A percentile compares a stretch with the other conserved stretches of the same genome.
Conservation (phyloP, 2,888 invertebrate species). For the Acrocera orbiculus region DNA sequence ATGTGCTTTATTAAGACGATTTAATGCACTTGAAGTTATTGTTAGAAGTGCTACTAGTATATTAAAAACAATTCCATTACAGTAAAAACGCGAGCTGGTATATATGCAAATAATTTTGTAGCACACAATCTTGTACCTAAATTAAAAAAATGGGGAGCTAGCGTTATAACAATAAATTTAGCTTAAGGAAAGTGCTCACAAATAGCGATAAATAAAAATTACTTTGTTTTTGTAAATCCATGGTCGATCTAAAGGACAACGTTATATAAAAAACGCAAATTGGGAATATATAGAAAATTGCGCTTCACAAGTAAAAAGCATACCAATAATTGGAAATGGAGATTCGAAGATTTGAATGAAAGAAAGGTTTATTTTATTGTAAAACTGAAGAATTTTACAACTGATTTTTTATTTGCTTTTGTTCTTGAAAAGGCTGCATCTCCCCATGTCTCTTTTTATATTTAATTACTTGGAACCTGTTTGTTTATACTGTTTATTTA, state of each 20-base stretch:
- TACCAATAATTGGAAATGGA: slow-evolving; percentile 89
- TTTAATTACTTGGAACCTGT: slow-evolving; percentile 92
- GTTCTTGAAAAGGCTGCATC: slow-evolving; percentile 26
- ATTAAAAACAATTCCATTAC: slow-evolving; percentile 59
- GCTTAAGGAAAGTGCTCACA: too few relatives aligned
- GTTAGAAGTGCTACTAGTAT: slow-evolving; percentile 44
- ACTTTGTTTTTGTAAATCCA: slow-evolving; percentile 41
- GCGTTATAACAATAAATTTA: slow-evolving; percentile 54
- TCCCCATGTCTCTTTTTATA: slow-evolving; percentile 58
- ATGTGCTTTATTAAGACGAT: slow-evolving; percentile 27
- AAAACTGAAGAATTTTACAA: too few relatives aligned
- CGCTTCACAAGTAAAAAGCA: slow-evolving; percentile 41
- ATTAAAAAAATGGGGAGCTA: slow-evolving; percentile 68
- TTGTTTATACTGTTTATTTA: too few relatives aligned
- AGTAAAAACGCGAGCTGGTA: slow-evolving; percentile 84
- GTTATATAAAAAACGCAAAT: slow-evolving; percentile 83
- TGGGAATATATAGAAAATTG: slow-evolving; percentile 90
- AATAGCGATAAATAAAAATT: neutral
- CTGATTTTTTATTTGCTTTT: too few relatives aligned
- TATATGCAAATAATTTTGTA: slow-evolving; percentile 70
- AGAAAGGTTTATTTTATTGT: slow-evolving; percentile 32
- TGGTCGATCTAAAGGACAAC: slow-evolving; percentile 84
- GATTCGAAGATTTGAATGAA: slow-evolving; percentile 71
- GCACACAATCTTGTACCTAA: slow-evolving; percentile 73
- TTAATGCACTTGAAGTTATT: slow-evolving; percentile 54